These are phyloP conservation scores for Charaxes varanes DNA, from an alignment of 1,140 invertebrate genomes.

Conservation along the genomic window DNA sequence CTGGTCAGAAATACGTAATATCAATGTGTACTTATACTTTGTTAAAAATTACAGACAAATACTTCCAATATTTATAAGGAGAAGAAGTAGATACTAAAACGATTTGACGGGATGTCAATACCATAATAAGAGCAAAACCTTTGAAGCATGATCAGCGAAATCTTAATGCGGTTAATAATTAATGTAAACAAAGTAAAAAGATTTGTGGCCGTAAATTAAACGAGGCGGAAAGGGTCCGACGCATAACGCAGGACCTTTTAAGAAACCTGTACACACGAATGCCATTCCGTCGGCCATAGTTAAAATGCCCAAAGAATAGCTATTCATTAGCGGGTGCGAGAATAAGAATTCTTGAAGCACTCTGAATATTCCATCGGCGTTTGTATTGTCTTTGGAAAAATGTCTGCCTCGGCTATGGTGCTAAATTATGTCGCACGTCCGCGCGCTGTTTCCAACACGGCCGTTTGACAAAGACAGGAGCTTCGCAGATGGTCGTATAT, in stretches of 20 bases:
- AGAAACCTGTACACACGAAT: slow-evolving; percentile 69
- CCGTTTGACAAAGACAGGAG: slow-evolving; percentile 31
- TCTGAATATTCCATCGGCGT: slow-evolving; percentile 64
- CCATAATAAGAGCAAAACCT: slow-evolving; percentile 8
- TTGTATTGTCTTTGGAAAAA: slow-evolving; percentile 72
- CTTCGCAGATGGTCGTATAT: slow-evolving; percentile 34
- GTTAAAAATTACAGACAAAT: no score
- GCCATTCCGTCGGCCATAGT: slow-evolving; percentile 69
- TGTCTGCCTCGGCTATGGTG: slow-evolving; percentile 43
- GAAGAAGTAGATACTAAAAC: no score
- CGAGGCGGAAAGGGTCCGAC: slow-evolving; percentile 61
- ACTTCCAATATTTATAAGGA: no score
- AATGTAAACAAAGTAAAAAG: slow-evolving; percentile 64
- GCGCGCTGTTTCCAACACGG: slow-evolving; percentile 35
- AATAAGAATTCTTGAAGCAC: slow-evolving; percentile 68
- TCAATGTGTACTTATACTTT: no score
- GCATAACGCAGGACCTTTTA: slow-evolving; percentile 67
- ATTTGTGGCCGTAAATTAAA: slow-evolving; percentile 62
- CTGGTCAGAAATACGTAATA: no score
- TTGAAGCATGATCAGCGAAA: slow-evolving; percentile 31
- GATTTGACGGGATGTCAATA: background rate
- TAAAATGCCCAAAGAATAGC: slow-evolving; percentile 72
- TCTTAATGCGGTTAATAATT: slow-evolving; percentile 57
- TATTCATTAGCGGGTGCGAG: slow-evolving; percentile 73
- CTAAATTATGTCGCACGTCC: slow-evolving; percentile 66